These are phyloP conservation scores for Nematolebias whitei DNA, from an alignment of 2,113 vertebrate genomes.

Conservation along the genomic window DNA sequence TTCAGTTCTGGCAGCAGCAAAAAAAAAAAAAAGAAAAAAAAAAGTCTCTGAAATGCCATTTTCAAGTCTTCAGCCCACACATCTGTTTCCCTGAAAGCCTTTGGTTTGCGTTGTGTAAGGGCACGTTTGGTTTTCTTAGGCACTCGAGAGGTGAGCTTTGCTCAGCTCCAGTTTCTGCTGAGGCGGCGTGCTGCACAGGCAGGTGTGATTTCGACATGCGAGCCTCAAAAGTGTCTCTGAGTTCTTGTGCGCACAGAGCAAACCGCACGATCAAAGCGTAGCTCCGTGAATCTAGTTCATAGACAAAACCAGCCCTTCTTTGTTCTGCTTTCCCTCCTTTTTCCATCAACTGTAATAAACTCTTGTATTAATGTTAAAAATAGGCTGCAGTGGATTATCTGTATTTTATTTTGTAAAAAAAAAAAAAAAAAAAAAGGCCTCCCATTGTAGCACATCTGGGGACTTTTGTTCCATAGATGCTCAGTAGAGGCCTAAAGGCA, in stretches of 20 bases:
- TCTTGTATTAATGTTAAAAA: conserved; percentile 7
- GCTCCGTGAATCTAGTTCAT: conserved; percentile 59
- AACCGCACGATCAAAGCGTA: conserved; percentile 74
- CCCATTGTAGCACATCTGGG: conserved; percentile 1
- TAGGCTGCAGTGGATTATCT: conserved; percentile 19
- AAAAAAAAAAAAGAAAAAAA: neutral
- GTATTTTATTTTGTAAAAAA: neutral
- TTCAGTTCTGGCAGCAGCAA: conserved; percentile 13
- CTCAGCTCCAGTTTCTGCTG: conserved; percentile 53
- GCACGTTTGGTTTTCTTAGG: conserved; percentile 50
- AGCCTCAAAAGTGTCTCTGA: conserved; percentile 56
- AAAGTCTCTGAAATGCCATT: conserved; percentile 23
- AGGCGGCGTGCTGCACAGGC: conserved; percentile 61
- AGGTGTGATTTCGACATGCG: conserved; percentile 72
- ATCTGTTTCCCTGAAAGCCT: conserved; percentile 51
- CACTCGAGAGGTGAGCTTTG: conserved; percentile 48
- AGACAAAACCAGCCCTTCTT: conserved; percentile 36
- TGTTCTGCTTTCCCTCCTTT: conserved; percentile 56
- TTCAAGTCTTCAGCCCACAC: conserved; percentile 52
- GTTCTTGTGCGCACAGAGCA: conserved; percentile 52
- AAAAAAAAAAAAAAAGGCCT: conserved; percentile 1
- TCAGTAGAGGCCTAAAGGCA: conserved; percentile 43
- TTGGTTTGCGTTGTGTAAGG: conserved; percentile 48
- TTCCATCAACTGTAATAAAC: conserved; percentile 34
- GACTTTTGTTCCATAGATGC: conserved; percentile 39